Base-by-base conservation (phyloP, 1,140 invertebrate genomes). In the Lordiphosa mommai region DNA sequence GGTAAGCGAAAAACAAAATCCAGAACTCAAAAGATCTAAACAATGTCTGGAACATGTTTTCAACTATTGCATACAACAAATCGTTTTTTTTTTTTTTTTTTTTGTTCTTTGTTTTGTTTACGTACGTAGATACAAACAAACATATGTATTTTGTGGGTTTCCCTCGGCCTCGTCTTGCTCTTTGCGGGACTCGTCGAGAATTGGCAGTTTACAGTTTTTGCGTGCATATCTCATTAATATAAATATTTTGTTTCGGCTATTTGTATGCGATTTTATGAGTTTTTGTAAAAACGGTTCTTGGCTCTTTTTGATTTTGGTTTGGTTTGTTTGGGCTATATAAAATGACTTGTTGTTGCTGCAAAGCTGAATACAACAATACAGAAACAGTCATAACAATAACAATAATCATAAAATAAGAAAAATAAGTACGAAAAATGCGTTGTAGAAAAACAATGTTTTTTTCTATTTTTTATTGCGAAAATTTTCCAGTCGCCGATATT, bases 41-140 rank as follows among this genome's bases (percentile, higher is more conserved):
- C 57, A 66, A 61, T 61, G 63, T 66, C 63, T 66, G 63, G 57
- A 66, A 66, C 29, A 66, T 66, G 50, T 66, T 61, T 61, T 20
- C 4, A 20, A 20, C 56, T 57, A 10, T 47, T 61, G 50, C 49
- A 66, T 49, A 38, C 29, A 55, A 40, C 9, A 20, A 29, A 49
- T 61, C 61, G 63, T 66, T 66, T 66, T 49, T 57, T 44, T 20
- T 20, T 20, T 20, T 20, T 4, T 20, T 20, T 20, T 3, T 2
- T 20, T 20, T 20, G 17, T 20, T 20, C 17, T 20, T 20, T 20
- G 17, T 2, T 20, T 20, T 20, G 17, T 20, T 20, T 20, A 20
- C 17, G 17, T 20, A 20, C 17, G 17, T 20, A 20, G 3, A 20
- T 4, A 20, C 17, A 20, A 4, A 20, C 17, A 20, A 20, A 20